Percentiles rank a stretch among this genome's conserved stretches.
phyloP scores from a whole-genome alignment of 2,797 vertebrate genomes.

The Sebastiscus albofasciatus region DNA sequence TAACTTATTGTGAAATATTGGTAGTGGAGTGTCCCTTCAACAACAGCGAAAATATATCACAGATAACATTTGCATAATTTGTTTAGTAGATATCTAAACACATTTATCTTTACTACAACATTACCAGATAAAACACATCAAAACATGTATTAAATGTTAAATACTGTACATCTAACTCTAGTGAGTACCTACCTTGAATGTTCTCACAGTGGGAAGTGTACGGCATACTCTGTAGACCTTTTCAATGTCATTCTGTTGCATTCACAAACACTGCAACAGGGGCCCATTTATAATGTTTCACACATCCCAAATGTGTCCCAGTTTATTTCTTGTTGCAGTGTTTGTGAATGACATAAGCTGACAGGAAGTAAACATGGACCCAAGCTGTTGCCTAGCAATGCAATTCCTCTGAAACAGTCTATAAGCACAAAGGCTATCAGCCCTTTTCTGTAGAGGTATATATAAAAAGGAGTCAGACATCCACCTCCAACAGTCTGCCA shows the following conservation, averaged over 20 bases:
- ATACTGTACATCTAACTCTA: neutral
- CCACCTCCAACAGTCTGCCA: constrained; percentile 1
- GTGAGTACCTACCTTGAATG: neutral
- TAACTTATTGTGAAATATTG: neutral
- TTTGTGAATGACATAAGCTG: neutral
- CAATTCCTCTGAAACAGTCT: neutral
- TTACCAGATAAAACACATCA: neutral
- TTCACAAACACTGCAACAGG: too few relatives aligned
- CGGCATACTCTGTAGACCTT: neutral
- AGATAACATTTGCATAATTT: neutral
- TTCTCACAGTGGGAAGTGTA: neutral
- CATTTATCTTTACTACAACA: neutral
- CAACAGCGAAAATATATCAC: neutral
- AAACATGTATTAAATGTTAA: neutral
- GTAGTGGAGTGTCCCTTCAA: neutral
- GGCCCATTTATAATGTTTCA: too few relatives aligned
- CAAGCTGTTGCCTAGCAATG: neutral
- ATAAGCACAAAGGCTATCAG: neutral
- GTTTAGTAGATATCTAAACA: neutral
- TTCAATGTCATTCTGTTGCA: too few relatives aligned
- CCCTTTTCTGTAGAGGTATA: neutral
- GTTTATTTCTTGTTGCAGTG: neutral
- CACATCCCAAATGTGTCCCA: too few relatives aligned
- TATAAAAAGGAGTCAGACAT: neutral
- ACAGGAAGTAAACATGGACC: neutral